Evolutionary conservation across 2,797 vertebrate species (phyloP).

Genomic region (Cheirogaleus major): DNA sequence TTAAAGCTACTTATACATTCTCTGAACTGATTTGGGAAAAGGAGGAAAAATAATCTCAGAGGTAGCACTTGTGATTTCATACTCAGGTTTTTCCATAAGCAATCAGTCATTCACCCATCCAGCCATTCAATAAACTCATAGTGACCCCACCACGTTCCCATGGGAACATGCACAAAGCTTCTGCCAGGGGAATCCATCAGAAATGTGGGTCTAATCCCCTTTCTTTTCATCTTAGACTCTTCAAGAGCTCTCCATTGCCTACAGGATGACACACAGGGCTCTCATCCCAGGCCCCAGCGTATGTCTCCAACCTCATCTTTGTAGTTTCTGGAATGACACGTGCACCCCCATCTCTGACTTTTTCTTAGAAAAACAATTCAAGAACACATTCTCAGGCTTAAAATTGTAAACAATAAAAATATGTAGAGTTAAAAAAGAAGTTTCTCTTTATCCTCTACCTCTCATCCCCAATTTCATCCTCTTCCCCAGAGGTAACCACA

Average conservation of each 20-base stretch:
- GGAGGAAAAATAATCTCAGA: neutral
- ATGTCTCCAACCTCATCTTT: neutral
- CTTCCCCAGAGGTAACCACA: neutral
- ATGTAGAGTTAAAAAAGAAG: neutral
- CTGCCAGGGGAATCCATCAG: neutral
- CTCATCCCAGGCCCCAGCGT: neutral
- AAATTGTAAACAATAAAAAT: neutral
- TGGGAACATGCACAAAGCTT: too few relatives aligned
- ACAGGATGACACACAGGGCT: too few relatives aligned
- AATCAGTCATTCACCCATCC: neutral
- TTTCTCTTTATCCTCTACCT: neutral
- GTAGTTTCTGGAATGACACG: neutral
- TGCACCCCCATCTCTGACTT: neutral
- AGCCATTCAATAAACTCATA: neutral
- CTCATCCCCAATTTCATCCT: neutral
- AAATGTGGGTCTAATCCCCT: neutral
- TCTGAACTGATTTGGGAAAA: neutral
- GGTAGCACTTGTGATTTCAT: neutral
- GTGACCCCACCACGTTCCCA: fast-evolving
- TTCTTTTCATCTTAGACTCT: neutral
- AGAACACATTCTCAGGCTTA: neutral
- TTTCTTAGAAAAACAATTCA: neutral
- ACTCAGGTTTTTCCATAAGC: neutral
- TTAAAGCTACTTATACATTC: slow-evolving; percentile 42
- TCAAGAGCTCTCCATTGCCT: neutral